Percentiles rank a stretch among this genome's conserved stretches.
Conservation (phyloP, 2,113 vertebrate species). For the Puma concolor region DNA sequence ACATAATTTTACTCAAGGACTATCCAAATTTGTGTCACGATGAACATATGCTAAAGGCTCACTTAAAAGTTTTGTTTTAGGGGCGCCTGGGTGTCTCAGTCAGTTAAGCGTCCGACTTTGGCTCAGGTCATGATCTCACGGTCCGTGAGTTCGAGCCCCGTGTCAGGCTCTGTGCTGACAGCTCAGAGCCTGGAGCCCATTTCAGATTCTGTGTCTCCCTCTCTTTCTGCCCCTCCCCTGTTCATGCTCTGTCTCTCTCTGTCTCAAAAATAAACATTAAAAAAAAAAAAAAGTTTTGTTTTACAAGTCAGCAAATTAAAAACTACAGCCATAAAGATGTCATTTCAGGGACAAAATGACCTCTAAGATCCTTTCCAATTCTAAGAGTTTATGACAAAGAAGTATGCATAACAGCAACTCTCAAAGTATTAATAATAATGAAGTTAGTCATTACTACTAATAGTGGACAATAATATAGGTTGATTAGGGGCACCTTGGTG, state of each 20-base stretch:
- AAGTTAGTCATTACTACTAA: not conserved
- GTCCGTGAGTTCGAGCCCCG: too few species aligned
- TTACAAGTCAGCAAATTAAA: slow-evolving; percentile 17
- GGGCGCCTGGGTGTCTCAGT: too few species aligned
- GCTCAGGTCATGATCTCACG: too few species aligned
- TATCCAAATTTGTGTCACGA: not conserved
- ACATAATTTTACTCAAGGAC: slow-evolving; percentile 12
- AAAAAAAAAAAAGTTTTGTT: not conserved
- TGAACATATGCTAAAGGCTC: not conserved
- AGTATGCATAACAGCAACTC: not conserved
- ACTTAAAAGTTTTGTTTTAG: not conserved
- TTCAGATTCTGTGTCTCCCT: too few species aligned
- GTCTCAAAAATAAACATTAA: too few species aligned
- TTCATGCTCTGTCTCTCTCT: too few species aligned
- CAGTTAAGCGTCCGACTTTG: too few species aligned
- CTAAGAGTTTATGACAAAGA: not conserved
- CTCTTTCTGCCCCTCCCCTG: too few species aligned
- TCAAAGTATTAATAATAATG: not conserved
- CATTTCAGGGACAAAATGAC: not conserved
- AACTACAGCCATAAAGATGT: not conserved
- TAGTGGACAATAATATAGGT: not conserved
- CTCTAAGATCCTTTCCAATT: not conserved
- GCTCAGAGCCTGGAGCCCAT: too few species aligned
- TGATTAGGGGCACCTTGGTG: too few species aligned
- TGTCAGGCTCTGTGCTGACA: too few species aligned